Evolutionary conservation across 2,888 invertebrate species (phyloP), one percentile per base, ranked within the genome.

Genomic region (Yponomeuta cagnagella): DNA sequence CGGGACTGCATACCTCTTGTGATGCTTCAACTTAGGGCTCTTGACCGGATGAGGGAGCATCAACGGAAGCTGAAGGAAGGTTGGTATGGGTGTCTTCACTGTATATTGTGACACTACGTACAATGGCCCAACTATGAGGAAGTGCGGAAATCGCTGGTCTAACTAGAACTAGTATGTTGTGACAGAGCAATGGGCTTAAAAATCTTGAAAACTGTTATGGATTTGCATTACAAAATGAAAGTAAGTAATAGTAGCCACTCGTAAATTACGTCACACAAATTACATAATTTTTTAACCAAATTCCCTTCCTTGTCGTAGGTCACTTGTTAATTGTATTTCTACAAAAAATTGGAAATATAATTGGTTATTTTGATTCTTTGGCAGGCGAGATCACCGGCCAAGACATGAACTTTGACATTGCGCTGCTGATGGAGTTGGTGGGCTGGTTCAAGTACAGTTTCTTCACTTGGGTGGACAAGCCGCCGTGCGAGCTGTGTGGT

Each of bases 371-470:
- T 23, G 23, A 23, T 58, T 58, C 52, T 15, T 37, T n/a, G 15
- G 1, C 78, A 74, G 88, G 85, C 30, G 78, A 80, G 63, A 77
- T 78, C 4, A 82, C 85, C 71, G 87, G 85, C 0, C 80, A 82
- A 8, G 94, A 95, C 74, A 84, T 94, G 31, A 92, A 94, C 0
- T 90, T 94, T 72, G 94, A 95, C 75, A 96, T 98, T 81, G 93
- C 96, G 1, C 80, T 98, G 2, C 85, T 99, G 0, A 85, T 96
- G 71, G 97, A 97, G 82, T 85, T 99, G 63, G 85, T 98, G 66
- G 89, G 92, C 64, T 99, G 99, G 99, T 99, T 98, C 87, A 99
- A 99, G 85, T 91, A 94, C 58, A 94, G 95, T 71, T 99, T 98
- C 90, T 99, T 99, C 84, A 89, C 93, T 68, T 99, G 99, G 99